These are phyloP conservation scores for Sarcophaga rosellei DNA, from an alignment of 2,888 invertebrate genomes.

Conservation along the genomic window DNA sequence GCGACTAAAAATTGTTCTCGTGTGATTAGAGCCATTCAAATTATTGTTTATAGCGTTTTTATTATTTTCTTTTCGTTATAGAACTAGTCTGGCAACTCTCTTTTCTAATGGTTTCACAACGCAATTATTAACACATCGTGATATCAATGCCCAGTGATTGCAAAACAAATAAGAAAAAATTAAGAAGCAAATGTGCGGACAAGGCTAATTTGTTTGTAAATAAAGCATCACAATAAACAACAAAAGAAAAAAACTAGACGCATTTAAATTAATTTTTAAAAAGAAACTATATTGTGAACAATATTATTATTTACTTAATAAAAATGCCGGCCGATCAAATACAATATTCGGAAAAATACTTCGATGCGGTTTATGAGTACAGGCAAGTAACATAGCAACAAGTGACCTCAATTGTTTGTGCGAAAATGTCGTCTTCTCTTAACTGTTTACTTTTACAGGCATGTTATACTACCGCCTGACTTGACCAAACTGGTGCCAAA, in stretches of 20 bases:
- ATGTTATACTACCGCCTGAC: conserved; percentile 94
- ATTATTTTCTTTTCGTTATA: neutral
- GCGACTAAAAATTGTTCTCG: no score
- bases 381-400: conserved; percentile 83
- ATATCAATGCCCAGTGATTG: neutral
- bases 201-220: conserved; percentile 46
- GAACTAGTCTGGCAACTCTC: neutral
- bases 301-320: neutral
- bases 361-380: conserved; percentile 93
- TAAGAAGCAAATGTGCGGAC: neutral
- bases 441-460: conserved; percentile 83
- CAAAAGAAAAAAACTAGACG: neutral
- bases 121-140: conserved; percentile 6
- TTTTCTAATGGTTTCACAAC: conserved; percentile 1
- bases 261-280: neutral
- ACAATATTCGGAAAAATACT: conserved; percentile 96
- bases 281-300: neutral
- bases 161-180: neutral
- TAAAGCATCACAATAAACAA: conserved; percentile 34
- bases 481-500: conserved; percentile 92
- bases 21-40: no score
- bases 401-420: conserved; percentile 23
- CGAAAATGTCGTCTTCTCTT: neutral
- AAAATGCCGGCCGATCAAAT: conserved; percentile 90
- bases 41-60: neutral